Conservation (phyloP, 2,888 invertebrate genomes). For the Patella ulyssiponensis region DNA sequence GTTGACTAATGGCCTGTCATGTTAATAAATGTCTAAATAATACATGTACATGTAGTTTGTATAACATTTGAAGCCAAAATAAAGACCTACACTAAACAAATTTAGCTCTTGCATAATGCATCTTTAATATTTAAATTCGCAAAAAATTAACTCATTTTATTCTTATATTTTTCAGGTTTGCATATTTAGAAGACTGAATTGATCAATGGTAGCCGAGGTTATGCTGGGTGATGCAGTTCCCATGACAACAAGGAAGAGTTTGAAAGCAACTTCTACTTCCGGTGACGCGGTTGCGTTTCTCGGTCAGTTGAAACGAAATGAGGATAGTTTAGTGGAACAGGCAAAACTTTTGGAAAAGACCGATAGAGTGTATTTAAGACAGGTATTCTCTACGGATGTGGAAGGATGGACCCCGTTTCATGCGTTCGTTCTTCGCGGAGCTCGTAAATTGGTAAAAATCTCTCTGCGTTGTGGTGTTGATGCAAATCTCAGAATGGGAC, state of each 20-base stretch:
- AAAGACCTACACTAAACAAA: too few relatives aligned
- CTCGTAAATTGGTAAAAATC: slow-evolving; percentile 56
- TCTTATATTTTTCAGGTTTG: too few relatives aligned
- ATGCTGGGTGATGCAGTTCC: neutral
- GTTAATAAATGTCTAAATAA: too few relatives aligned
- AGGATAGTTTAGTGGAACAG: slow-evolving; percentile 52
- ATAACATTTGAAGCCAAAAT: too few relatives aligned
- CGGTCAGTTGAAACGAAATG: slow-evolving; percentile 53
- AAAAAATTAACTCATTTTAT: too few relatives aligned
- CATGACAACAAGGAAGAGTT: neutral
- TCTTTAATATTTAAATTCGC: too few relatives aligned
- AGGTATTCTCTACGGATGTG: slow-evolving; percentile 50
- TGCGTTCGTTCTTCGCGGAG: slow-evolving; percentile 60
- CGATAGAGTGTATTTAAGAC: slow-evolving; percentile 43
- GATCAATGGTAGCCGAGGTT: too few relatives aligned
- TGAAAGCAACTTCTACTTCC: neutral
- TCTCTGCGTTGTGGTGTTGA: slow-evolving; percentile 53
- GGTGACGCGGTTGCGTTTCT: slow-evolving; percentile 53
- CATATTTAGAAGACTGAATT: too few relatives aligned
- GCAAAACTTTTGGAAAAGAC: slow-evolving; percentile 49
- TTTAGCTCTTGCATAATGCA: too few relatives aligned
- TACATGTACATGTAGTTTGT: too few relatives aligned
- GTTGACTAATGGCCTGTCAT: too few relatives aligned
- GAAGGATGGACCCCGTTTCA: slow-evolving; percentile 66
- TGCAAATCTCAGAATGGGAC: slow-evolving; percentile 58